These are phyloP conservation scores for Ursus arctos DNA, from an alignment of 2,113 vertebrate species.

Conservation along the genomic window DNA sequence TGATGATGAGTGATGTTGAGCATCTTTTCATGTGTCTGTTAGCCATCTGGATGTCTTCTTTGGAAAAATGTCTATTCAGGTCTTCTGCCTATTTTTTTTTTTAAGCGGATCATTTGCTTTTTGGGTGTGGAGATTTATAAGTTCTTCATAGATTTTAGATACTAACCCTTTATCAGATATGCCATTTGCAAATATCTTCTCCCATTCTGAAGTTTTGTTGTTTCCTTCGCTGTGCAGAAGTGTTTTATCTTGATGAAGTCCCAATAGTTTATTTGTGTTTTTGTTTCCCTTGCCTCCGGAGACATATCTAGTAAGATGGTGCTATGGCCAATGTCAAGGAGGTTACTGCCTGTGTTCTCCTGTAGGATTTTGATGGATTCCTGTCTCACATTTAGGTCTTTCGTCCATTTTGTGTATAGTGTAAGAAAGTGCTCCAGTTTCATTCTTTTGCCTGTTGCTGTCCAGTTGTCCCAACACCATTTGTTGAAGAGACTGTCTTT, in stretches of 20 bases:
- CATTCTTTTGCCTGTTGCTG: neutral
- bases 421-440: neutral
- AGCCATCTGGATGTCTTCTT: too few species aligned
- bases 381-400: neutral
- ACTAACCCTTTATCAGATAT: neutral
- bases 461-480: neutral
- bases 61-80: too few species aligned
- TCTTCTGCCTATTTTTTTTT: neutral
- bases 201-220: neutral
- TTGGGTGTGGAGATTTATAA: neutral
- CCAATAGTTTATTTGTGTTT: neutral
- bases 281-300: neutral
- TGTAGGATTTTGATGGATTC: neutral
- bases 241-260: neutral
- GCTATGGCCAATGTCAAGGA: neutral
- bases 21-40: neutral
- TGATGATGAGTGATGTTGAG: neutral
- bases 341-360: neutral
- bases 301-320: too few species aligned
- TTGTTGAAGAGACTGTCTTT: too few species aligned
- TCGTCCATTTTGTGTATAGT: neutral
- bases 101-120: neutral
- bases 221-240: neutral
- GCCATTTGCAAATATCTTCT: neutral
- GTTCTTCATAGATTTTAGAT: neutral